Evolutionary conservation across 2,113 vertebrate genomes (phyloP), one percentile per base, ranked within the genome.

Genomic region (Gorilla gorilla): DNA sequence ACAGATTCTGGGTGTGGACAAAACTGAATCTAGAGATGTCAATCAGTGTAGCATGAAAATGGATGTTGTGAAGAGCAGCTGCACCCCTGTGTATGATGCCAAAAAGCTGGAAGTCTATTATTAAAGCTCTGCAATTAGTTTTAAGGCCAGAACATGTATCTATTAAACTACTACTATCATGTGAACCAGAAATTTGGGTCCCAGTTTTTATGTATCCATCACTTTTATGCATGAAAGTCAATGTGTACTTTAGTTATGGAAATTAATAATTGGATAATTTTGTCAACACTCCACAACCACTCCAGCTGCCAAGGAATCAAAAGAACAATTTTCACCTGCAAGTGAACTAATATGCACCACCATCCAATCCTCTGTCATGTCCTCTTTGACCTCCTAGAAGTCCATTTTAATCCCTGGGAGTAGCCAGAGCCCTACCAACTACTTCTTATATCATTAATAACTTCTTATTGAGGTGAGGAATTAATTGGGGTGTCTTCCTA

Each of bases 41-140:
- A 86, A 8, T 93, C 59, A 91, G 25, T 68, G 23, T 73, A 86
- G 40, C 61, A 92, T 97, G 73, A 93, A 96, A 97, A 96, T 82
- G 79, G 40, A 57, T 92, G 43, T 68, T 55, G 35, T 91, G 30
- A 93, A 18, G 40, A 97, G 64, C 32, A 93, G 78, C n/a, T 95
- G 82, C 76, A 92, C 9, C 27, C 52, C 52, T 48, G 4, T 72
- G 32, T 95, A 79, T 82, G 80, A 75, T 87, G 52, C 59, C 68
- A 89, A 89, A 86, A 76, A 80, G 30, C 68, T 82, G 11, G 14
- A 89, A 59, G 16, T 85, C 45, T 78, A 12, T 97, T 72, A 89
- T 66, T 93, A 97, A 93, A 89, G 18, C 43, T 96, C 72, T 88
- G 35, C 16, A 82, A 96, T 89, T 73, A 25, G 95, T 52, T 76